phyloP scores from a whole-genome alignment of 2,797 vertebrate genomes.

The Leuciscus waleckii region DNA sequence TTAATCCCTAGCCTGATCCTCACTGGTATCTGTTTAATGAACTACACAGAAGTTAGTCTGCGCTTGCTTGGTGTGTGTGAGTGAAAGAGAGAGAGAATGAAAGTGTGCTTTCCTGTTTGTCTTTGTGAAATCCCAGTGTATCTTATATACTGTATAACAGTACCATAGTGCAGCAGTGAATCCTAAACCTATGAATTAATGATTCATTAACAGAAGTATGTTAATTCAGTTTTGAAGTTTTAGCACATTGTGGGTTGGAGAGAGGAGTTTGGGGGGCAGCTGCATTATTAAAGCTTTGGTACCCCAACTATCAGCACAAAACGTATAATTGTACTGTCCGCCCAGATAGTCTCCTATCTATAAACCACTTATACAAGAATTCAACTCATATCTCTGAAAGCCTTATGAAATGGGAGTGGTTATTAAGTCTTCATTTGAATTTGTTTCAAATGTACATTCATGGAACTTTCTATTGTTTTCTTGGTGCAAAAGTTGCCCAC shows the following conservation, averaged over 20 bases:
- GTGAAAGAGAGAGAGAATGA: constrained; percentile 27
- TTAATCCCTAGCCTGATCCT: constrained; percentile 67
- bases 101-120: constrained; percentile 44
- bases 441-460: neutral
- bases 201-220: constrained; percentile 15
- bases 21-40: constrained; percentile 67
- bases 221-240: constrained; percentile 11
- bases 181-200: constrained; percentile 4
- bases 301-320: neutral
- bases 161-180: constrained; percentile 25
- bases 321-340: neutral
- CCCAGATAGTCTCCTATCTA: neutral
- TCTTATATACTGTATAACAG: constrained; percentile 49
- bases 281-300: neutral
- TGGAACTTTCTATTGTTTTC: neutral
- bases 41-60: constrained; percentile 53
- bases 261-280: neutral
- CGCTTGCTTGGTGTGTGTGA: constrained; percentile 44
- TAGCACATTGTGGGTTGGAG: constrained; percentile 3
- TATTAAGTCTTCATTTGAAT: neutral
- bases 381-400: neutral
- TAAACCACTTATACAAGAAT: neutral
- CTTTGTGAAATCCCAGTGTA: constrained; percentile 55
- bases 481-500: constrained; percentile 12
- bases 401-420: neutral